Evolutionary conservation across 1,140 invertebrate species (phyloP).

Genomic region (Portunus trituberculatus): DNA sequence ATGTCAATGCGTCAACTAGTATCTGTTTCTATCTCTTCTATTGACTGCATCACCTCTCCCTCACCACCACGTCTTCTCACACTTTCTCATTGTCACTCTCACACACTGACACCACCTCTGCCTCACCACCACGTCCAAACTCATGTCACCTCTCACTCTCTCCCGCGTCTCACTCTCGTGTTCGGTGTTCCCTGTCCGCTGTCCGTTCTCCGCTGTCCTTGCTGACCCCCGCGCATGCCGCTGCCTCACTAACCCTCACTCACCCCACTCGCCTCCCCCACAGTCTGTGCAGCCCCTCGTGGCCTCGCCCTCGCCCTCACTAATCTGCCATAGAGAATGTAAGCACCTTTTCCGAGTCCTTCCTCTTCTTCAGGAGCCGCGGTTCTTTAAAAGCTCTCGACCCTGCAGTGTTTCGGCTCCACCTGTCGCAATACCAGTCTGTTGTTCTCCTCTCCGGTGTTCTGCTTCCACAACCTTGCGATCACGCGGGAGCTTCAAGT

Average conservation of each 20-base stretch:
- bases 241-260: background rate
- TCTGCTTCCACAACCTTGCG: background rate
- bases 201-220: background rate
- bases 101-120: no score
- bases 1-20: no score
- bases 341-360: slow-evolving; percentile 58
- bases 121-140: no score
- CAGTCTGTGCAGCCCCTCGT: background rate
- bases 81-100: no score
- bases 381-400: no score
- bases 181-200: background rate
- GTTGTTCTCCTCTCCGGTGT: no score
- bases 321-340: slow-evolving; percentile 61
- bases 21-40: no score
- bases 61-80: no score
- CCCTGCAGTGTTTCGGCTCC: no score
- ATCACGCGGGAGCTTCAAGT: background rate
- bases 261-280: background rate
- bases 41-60: no score
- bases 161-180: background rate
- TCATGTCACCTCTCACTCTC: background rate
- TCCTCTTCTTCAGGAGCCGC: background rate
- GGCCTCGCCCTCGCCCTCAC: slow-evolving; percentile 29
- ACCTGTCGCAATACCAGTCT: no score
- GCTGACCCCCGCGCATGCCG: background rate